Base-by-base conservation (phyloP, 2,113 vertebrate species). In the Pelobates fuscus region DNA sequence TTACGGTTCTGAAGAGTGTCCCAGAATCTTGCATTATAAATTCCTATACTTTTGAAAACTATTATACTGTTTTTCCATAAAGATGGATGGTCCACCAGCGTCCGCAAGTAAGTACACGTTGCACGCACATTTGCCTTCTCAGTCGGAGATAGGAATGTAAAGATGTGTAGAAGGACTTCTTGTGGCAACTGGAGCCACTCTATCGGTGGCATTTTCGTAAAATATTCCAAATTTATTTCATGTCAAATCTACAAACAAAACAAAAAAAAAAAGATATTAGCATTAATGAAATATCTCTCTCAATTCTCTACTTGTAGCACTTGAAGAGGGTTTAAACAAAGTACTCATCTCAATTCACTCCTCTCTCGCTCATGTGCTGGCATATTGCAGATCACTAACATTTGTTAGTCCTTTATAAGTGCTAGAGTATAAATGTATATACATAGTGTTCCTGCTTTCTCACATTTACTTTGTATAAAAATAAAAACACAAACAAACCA, bases 121-220 rank as follows among this genome's bases (percentile, higher is more conserved):
- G 79, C 77, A 41, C 84, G 78, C 44, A 83, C 64, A 15, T 59
- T 76, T 7, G 77, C 20, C 61, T 84, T 86, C 46, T 84, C 84
- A 0, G 61, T 18, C 15, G 29, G 24, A 25, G 79, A 68, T 8
- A 85, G 78, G 52, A 72, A 85, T 12, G 29, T 67, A 30, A 78
- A 81, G 69, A 87, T 67, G 11, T 79, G 63, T 12, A 82, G 18
- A 78, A 78, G 80, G 11, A 85, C 62, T 49, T 84, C 82, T 25
- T 79, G 79, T 1, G 84, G 82, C n/a, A 88, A 72, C 30, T 76
- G 66, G 26, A 79, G n/a, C 23, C 37, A 77, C 17, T 73, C 63
- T 26, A 21, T 66, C 18, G 1, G 6, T 21, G 24, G 8, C 66
- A 32, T 70, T 49, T 52, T 49, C 2, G 24, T 24, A 20, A 7